Percentiles rank a stretch among this genome's conserved stretches.
Conservation (phyloP, 2,888 invertebrate species). For the Scaptomyza tumidula region DNA sequence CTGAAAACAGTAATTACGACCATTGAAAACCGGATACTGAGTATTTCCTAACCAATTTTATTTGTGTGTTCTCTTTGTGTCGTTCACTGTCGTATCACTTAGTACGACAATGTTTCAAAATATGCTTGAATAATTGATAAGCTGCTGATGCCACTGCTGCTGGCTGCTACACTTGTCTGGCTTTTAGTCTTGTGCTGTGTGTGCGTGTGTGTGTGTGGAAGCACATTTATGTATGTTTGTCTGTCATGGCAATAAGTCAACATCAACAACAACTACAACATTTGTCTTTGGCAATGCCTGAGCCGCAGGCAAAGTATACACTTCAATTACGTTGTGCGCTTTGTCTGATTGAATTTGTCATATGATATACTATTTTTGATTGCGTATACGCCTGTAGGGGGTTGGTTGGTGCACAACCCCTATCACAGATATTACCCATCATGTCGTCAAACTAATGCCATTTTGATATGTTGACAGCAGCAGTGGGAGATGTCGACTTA, state of each 20-base stretch:
- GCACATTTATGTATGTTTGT: constrained; percentile 20
- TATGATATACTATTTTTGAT: constrained; percentile 76
- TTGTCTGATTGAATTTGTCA: constrained; percentile 79
- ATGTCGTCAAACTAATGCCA: constrained; percentile 44
- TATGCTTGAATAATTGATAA: constrained; percentile 75
- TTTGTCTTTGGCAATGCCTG: constrained; percentile 41
- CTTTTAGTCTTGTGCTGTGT: constrained; percentile 15
- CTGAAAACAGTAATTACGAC: neutral
- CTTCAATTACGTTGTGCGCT: constrained; percentile 72
- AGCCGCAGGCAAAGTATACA: constrained; percentile 58
- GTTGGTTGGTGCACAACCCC: constrained; percentile 2
- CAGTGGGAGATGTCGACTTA: constrained; percentile 15
- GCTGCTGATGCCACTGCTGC: constrained; percentile 48
- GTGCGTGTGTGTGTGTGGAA: constrained; percentile 6
- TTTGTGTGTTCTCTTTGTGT: neutral
- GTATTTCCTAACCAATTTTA: neutral
- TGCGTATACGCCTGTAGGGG: constrained; percentile 64
- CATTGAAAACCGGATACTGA: neutral
- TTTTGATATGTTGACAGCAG: constrained; percentile 40
- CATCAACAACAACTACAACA: constrained; percentile 34
- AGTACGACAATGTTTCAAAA: constrained; percentile 66
- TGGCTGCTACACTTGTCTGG: constrained; percentile 38
- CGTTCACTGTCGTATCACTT: constrained; percentile 12
- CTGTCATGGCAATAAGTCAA: constrained; percentile 51
- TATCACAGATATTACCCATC: constrained; percentile 42